phyloP scores from a whole-genome alignment of 1,140 invertebrate species.

The Idris sp. region DNA sequence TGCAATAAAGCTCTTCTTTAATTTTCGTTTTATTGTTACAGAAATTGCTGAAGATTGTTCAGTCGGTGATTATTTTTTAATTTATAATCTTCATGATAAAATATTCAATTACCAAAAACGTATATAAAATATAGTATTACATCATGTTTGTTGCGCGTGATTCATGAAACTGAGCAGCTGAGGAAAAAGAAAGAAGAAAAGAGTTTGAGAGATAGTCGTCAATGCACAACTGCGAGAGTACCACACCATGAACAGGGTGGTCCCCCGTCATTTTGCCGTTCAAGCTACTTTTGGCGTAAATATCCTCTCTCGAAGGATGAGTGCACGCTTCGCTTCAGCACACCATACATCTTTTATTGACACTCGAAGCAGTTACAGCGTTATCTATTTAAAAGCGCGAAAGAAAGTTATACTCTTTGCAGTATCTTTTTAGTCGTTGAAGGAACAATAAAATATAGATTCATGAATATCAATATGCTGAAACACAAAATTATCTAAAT shows the following conservation, averaged over 20 bases:
- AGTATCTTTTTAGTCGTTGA: neutral
- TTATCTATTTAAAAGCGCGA: slow-evolving; percentile 20
- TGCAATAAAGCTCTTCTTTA: too few relatives aligned
- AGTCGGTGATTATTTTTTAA: too few relatives aligned
- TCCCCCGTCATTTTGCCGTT: slow-evolving; percentile 43
- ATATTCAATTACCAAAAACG: too few relatives aligned
- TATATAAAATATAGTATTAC: slow-evolving; percentile 22
- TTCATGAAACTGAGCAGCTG: slow-evolving; percentile 26
- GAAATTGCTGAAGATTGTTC: too few relatives aligned
- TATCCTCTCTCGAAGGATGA: slow-evolving; percentile 34
- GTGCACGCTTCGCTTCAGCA: slow-evolving; percentile 30
- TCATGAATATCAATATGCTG: neutral
- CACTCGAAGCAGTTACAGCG: slow-evolving; percentile 16
- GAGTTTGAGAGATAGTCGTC: slow-evolving; percentile 21
- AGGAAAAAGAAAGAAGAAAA: slow-evolving; percentile 17
- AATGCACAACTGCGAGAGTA: slow-evolving; percentile 28
- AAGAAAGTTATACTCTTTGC: slow-evolving; percentile 1
- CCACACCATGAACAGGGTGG: slow-evolving; percentile 35
- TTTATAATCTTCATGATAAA: too few relatives aligned
- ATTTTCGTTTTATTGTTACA: too few relatives aligned
- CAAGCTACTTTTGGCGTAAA: slow-evolving; percentile 45
- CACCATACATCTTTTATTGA: slow-evolving; percentile 31
- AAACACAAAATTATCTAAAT: too few relatives aligned
- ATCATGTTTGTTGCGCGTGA: slow-evolving; percentile 8
- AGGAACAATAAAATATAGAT: too few relatives aligned